Evolutionary conservation across 2,797 vertebrate species (phyloP), one percentile per base, ranked within the genome.

Genomic region (Mormyrops attenuatus): DNA sequence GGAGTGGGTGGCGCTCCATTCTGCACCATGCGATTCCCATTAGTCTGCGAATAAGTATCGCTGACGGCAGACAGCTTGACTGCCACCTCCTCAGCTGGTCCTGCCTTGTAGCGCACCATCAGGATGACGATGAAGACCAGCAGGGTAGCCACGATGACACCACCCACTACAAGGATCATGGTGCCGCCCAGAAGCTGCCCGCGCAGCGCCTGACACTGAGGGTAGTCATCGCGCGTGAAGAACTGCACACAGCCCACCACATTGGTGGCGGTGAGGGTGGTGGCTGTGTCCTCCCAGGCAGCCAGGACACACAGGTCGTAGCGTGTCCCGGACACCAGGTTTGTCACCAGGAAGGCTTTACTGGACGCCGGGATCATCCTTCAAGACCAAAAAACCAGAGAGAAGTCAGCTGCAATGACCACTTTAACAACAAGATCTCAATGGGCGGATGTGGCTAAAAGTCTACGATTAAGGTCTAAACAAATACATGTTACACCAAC

Each of bases 341-440:
- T 98, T 88, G 96, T 98, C 93, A 99, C 96, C 90, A 97, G 93
- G 93, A 99, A 99, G 66, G 97, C 96, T 93, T 97, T 98, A 94
- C 97, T 98, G 91, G 97, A 96, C 87, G 98, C 95, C 5, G 98
- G 97, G 90, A 99, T 98, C 98, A 99, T 99, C 96, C 98, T 99
- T 84, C 38, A 86, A 87, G 66, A 86, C 30, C 60, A 9, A 85
- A 26, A 88, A 69, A 91, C 87, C 93, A 8, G 60, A 89, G 63
- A 90, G 73, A 82, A 85, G 9, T 17, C 53, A 89, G 80, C 86
- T 92, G 55, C 90, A 90, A 88, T 87, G 13, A 86, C 73, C 50
- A 55, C 13, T 22, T 49, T 3, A 49, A 55, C 2, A 63, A 9
- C 30, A 34, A 41, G 34, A 57, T 20, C 26, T 87, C 34, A 88